Evolutionary conservation across 2,113 vertebrate species (phyloP).

Genomic region (Hippocampus abdominalis): DNA sequence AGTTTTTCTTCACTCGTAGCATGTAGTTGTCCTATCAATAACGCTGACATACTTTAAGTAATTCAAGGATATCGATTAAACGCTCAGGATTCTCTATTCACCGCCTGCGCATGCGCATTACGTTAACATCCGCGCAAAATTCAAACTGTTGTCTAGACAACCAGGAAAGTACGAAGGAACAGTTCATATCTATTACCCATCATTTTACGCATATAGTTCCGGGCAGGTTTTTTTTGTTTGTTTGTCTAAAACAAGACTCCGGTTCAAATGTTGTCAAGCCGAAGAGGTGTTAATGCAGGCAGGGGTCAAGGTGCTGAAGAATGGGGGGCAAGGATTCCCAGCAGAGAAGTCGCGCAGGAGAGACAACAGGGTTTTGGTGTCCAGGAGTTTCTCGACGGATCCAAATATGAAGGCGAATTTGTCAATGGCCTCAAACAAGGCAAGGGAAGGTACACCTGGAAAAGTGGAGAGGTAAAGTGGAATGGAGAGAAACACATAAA

Average conservation of each 20-base stretch:
- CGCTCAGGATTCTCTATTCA: neutral
- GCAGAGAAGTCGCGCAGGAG: neutral
- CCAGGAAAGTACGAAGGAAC: neutral
- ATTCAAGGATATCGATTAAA: too few relatives aligned
- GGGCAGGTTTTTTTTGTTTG: neutral
- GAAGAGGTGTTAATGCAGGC: neutral
- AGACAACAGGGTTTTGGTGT: constrained; percentile 24
- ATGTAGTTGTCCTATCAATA: too few relatives aligned
- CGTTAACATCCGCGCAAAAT: neutral
- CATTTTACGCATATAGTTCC: neutral
- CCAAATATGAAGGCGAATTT: constrained; percentile 75
- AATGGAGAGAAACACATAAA: neutral
- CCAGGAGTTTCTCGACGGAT: constrained; percentile 76
- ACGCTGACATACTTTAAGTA: too few relatives aligned
- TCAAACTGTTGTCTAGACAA: constrained; percentile 1
- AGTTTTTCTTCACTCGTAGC: too few relatives aligned
- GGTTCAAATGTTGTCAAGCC: constrained; percentile 25
- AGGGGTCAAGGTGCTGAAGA: neutral
- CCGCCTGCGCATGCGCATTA: neutral
- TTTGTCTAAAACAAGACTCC: neutral
- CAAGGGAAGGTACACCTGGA: constrained; percentile 75
- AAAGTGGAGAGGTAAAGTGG: constrained; percentile 78
- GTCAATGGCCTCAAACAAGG: constrained; percentile 75
- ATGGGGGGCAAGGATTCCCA: neutral
- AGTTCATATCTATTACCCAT: neutral